A percentile compares a stretch with the other conserved stretches of the same genome.
These are phyloP conservation scores for Typhlomys cinereus DNA, from an alignment of 2,113 vertebrate genomes.

Conservation along the genomic window DNA sequence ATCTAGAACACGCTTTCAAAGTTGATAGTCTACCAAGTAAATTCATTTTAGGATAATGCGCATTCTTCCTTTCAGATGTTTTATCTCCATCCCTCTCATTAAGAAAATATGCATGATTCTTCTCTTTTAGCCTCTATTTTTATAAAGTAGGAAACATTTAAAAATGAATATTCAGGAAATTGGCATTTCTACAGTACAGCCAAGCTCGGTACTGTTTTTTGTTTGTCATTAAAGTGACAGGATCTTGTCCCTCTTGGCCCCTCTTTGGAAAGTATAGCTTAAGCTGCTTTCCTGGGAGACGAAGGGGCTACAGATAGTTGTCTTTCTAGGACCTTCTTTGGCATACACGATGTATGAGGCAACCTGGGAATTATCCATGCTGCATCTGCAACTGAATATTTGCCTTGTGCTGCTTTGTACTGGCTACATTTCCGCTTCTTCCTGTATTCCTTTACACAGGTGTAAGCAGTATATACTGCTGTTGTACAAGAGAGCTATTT, in stretches of 20 bases:
- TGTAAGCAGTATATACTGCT: not conserved
- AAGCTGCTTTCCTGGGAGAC: not conserved
- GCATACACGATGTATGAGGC: not conserved
- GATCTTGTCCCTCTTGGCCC: not conserved
- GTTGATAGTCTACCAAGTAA: not conserved
- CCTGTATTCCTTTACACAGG: not conserved
- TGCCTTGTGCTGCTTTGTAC: not conserved
- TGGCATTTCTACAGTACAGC: not conserved
- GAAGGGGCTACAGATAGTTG: not conserved
- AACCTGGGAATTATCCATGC: not conserved
- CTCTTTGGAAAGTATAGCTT: not conserved
- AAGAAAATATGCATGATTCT: slow-evolving; percentile 7
- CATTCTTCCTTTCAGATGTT: not conserved
- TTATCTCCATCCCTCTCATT: not conserved
- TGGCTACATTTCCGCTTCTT: not conserved
- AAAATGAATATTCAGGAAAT: not conserved
- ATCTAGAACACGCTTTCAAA: slow-evolving; percentile 35
- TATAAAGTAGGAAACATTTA: not conserved
- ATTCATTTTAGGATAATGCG: not conserved
- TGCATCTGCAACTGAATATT: not conserved
- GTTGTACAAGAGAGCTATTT: slow-evolving; percentile 50
- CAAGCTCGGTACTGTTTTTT: not conserved
- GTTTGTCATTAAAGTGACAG: not conserved
- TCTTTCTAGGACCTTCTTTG: not conserved
- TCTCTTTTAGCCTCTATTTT: not conserved